A percentile compares a stretch with the other conserved stretches of the same genome.
phyloP scores from a whole-genome alignment of 2,888 invertebrate species.

The Metopia argyrocephala region DNA sequence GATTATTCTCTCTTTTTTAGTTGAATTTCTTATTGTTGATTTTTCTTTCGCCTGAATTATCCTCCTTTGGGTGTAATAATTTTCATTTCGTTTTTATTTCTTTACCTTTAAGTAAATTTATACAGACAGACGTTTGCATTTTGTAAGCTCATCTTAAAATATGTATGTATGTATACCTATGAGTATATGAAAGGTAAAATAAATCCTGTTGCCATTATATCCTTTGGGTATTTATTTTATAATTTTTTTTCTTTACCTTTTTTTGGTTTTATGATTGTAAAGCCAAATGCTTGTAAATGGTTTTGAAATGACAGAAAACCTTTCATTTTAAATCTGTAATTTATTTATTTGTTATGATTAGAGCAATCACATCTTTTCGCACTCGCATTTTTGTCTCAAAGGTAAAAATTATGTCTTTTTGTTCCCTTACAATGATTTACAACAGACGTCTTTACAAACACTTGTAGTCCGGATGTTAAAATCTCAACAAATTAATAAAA shows the following conservation, averaged over 20 bases:
- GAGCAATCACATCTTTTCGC: background rate
- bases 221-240: background rate
- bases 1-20: background rate
- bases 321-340: background rate
- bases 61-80: constrained; percentile 27
- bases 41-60: background rate
- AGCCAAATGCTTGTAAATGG: background rate
- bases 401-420: background rate
- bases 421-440: background rate
- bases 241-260: background rate
- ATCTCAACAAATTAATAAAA: too few relatives aligned
- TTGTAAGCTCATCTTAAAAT: too few relatives aligned
- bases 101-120: too few relatives aligned
- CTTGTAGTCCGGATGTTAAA: background rate
- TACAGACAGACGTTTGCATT: background rate
- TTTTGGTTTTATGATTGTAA: background rate
- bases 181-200: too few relatives aligned
- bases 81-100: constrained; percentile 11
- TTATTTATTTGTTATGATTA: background rate
- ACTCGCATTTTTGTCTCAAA: background rate
- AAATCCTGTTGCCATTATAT: too few relatives aligned
- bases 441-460: background rate
- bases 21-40: background rate
- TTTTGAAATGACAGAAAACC: background rate
- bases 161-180: too few relatives aligned